Evolutionary conservation across 2,888 invertebrate species (phyloP).

Genomic region (Torymus aiolomorphi): DNA sequence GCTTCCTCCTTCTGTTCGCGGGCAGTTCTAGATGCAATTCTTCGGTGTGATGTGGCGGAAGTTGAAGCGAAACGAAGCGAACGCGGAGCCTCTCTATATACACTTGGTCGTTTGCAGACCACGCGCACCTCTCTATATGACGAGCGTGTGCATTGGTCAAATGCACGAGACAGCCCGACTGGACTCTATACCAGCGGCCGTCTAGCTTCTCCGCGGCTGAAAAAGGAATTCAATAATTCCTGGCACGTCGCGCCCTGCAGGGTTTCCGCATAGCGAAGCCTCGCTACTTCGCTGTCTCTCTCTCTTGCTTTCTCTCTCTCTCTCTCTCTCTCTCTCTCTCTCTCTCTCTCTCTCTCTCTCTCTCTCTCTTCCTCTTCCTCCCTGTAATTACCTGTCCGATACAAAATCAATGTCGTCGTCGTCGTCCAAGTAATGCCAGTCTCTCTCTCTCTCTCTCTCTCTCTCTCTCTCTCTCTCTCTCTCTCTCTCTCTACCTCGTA

Average conservation of each 20-base stretch:
- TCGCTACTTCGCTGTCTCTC: slow-evolving; percentile 29
- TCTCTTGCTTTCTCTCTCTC: slow-evolving; percentile 17
- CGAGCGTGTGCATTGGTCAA: background rate
- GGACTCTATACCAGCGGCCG: no score
- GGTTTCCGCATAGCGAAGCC: slow-evolving; percentile 60
- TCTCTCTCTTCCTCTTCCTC: no score
- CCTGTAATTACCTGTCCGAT: slow-evolving; percentile 69
- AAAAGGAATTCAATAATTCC: slow-evolving; percentile 63
- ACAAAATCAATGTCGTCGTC: slow-evolving; percentile 67
- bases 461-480: no score
- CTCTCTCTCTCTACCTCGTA: no score
- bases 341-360: no score
- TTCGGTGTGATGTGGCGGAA: slow-evolving; percentile 10
- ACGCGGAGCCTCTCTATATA: background rate
- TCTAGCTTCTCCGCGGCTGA: background rate
- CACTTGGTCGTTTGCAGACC: background rate
- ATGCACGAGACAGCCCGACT: background rate
- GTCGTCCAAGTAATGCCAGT: no score
- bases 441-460: no score
- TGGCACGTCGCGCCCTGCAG: slow-evolving; percentile 60
- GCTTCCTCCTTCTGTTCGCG: background rate
- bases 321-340: slow-evolving; percentile 16
- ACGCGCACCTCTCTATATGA: background rate
- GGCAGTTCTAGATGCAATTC: slow-evolving; percentile 1
- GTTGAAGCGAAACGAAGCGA: slow-evolving; percentile 1